Percentiles rank a stretch among this genome's conserved stretches.
Evolutionary conservation across 2,113 vertebrate species (phyloP).

Genomic region (zebrafish (Danio rerio)): DNA sequence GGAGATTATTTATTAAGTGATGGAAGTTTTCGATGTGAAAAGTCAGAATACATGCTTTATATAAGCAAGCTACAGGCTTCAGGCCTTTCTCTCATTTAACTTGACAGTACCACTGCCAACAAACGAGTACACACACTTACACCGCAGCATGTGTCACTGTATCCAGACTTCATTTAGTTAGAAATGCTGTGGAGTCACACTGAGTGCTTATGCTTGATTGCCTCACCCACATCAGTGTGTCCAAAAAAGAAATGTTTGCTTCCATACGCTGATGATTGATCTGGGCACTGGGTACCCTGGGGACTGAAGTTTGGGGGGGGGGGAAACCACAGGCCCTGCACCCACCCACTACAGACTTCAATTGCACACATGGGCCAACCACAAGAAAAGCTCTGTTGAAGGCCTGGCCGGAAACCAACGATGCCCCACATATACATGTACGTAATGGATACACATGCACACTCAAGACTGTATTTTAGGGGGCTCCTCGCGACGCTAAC

Average conservation of each 20-base stretch:
- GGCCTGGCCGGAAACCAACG: constrained; percentile 72
- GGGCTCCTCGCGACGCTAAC: neutral
- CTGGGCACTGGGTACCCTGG: constrained; percentile 68
- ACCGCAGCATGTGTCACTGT: constrained; percentile 22
- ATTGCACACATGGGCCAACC: constrained; percentile 78
- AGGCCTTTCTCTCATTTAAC: neutral
- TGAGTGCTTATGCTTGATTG: constrained; percentile 65
- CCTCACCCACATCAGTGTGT: constrained; percentile 66
- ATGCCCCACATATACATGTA: constrained; percentile 46
- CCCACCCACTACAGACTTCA: constrained; percentile 71
- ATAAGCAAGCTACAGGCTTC: neutral
- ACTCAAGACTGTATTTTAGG: constrained; percentile 50
- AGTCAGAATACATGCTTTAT: neutral
- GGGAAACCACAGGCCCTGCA: constrained; percentile 62
- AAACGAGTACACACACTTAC: constrained; percentile 20
- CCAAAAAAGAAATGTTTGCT: constrained; percentile 70
- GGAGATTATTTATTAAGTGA: constrained; percentile 7
- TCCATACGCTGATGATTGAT: constrained; percentile 67
- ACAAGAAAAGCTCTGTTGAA: constrained; percentile 80
- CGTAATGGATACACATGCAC: constrained; percentile 21
- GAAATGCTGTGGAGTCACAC: constrained; percentile 58
- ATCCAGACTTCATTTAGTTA: constrained; percentile 34
- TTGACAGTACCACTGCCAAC: neutral
- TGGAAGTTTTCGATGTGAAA: neutral
- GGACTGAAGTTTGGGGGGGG: constrained; percentile 57